Base-by-base conservation (phyloP, 1,140 invertebrate genomes). In the Adoxophyes honmai region DNA sequence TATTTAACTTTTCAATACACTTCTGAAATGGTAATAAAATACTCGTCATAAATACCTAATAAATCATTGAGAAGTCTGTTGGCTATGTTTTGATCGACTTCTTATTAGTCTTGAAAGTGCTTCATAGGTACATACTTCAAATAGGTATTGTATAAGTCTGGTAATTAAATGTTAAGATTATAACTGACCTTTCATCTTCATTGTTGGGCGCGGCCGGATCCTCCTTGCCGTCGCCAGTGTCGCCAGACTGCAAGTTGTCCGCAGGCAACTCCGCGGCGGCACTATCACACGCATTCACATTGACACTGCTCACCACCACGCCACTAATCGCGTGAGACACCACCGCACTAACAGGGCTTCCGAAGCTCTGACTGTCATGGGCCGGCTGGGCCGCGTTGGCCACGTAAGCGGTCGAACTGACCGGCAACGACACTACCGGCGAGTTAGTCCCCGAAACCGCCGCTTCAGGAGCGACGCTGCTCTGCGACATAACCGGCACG, bases 101-200 rank as follows among this genome's bases (percentile, higher is more conserved):
- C n/a, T n/a, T n/a, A n/a, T n/a, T n/a, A n/a, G n/a, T n/a, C n/a
- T n/a, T n/a, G n/a, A n/a, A n/a, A n/a, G n/a, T n/a, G n/a, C n/a
- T n/a, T n/a, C n/a, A n/a, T n/a, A n/a, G n/a, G n/a, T n/a, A n/a
- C n/a, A n/a, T n/a, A n/a, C n/a, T n/a, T n/a, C n/a, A n/a, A n/a
- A n/a, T n/a, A n/a, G n/a, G n/a, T n/a, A n/a, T n/a, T n/a, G 21
- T 28, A 28, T 3, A 28, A 28, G 21, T 28, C 21, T 28, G 21
- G 6, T 6, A 28, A 28, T 28, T 28, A 3, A 36, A 59, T 65
- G 57, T 39, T 55, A 38, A 54, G 57, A 57, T n/a, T n/a, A 6
- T 36, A 55, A 80, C 90, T 89, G 52, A 93, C 93, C 92, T 93
- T 91, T 93, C 92, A 86, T 91, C 92, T 76, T 93, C 93, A 52